Evolutionary conservation across 2,888 invertebrate species (phyloP), one percentile per base, ranked within the genome.

Genomic region (Sthenelais limicola): DNA sequence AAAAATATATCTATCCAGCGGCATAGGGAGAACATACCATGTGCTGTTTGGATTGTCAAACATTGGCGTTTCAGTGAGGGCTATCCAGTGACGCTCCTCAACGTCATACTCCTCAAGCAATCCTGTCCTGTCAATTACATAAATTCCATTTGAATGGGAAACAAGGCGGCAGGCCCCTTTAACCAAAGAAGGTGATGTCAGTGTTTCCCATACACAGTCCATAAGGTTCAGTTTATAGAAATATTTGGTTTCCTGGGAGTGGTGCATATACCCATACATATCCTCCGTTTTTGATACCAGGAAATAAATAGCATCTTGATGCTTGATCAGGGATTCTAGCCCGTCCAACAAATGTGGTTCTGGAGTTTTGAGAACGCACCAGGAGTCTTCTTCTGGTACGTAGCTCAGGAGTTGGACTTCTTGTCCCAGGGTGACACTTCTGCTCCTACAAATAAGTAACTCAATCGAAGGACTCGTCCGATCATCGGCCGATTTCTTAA

Each of bases 381-480:
- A 75, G n/a, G 24, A 21, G 33, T 75, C 75, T n/a, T 71, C 71
- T 12, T 4, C 7, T 30, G 66, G 24, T 24, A 49, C 21, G 43
- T 75, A 75, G 7, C 76, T 35, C n/a, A 75, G 38, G n/a, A 75
- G 48, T 33, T 71, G 47, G 15, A 68, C 71, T 18, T 70, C 71
- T 7, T 71, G 66, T 3, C 71, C 68, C 47, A 35, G 24, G 43
- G 35, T 54, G 3, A 56, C 48, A n/a, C 38, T 58, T 35, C 75
- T 49, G 68, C 75, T 71, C 21, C 73, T 62, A 35, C 72, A 71
- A 30, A 73, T n/a, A 28, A 75, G 48, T 56, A 73, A 68, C 0
- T 75, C 71, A 3, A 32, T 66, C n/a, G 33, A 18, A 9, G 33
- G n/a, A 1, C 28, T 5, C 15, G n/a, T 28, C 21, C 28, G 66